Base-by-base conservation (phyloP, 92 coral and sea anemone genomes). In the Pocillopora meandrina region DNA sequence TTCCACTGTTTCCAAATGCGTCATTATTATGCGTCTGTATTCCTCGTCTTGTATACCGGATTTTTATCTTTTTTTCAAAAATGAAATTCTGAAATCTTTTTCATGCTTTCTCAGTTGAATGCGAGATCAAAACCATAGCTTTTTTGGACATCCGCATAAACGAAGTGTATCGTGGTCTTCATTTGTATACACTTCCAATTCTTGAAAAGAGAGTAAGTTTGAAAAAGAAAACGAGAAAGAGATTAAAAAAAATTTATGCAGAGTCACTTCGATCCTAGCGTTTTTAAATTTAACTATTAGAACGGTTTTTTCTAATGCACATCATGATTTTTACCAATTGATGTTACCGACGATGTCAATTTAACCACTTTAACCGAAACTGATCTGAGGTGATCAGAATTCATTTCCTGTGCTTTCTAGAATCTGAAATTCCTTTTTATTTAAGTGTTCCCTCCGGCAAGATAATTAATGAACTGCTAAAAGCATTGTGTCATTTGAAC, bases 301-400 rank as follows among this genome's bases (percentile, higher is more conserved):
- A 59, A 17, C 12, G 12, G 17, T 35, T 70, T 34, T 35, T 14
- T 33, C 15, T 35, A 12, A 70, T 35, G 74, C 56, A 36, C 4
- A 70, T 35, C 17, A 34, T 17, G 56, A 70, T 14, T 70, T 70
- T 70, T 52, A 1, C 20, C 33, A 70, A 36, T 36, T 70, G 74
- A 47, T 70, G 35, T 70, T 70, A 35, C n/a, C 74, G 74, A 70
- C 56, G 35, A 19, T 70, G 56, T 35, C 74, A 70, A 70, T 70
- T 70, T 70, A 17, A 42, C 52, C 52, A 42, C 8, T 42, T 42
- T 42, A 42, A 42, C 52, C 4, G 52, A 42, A 42, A 42, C 52
- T 3, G 52, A 42, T 7, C 52, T 42, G 52, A 42, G 52, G 52
- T 42, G 52, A 42, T 42, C 52, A 42, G 8, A 42, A 42, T 3